Percentiles rank a stretch among this genome's conserved stretches.
These are phyloP conservation scores for Ganaspis sp. DNA, from an alignment of 1,140 invertebrate genomes.

Conservation along the genomic window DNA sequence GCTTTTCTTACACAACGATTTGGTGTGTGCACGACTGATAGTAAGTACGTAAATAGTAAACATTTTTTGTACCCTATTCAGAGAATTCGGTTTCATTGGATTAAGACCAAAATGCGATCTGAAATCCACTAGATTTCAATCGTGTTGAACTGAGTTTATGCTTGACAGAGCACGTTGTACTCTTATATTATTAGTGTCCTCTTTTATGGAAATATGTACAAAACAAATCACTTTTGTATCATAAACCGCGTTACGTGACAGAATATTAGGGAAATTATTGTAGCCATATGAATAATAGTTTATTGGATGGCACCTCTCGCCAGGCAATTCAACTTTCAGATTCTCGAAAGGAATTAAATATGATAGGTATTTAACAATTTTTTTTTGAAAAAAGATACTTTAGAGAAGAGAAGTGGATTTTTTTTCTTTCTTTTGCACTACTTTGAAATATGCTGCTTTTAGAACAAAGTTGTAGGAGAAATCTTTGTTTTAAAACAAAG, in stretches of 20 bases:
- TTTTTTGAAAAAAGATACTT: not conserved
- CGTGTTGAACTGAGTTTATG: slow-evolving; percentile 35
- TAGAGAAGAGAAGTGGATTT: not conserved
- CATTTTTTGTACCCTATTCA: slow-evolving; percentile 26
- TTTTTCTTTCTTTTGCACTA: not conserved
- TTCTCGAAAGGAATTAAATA: not conserved
- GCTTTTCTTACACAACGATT: slow-evolving; percentile 14
- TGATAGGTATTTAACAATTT: not conserved
- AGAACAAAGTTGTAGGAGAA: not conserved
- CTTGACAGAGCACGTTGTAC: slow-evolving; percentile 30
- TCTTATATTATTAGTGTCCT: slow-evolving; percentile 3
- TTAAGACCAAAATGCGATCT: slow-evolving; percentile 29
- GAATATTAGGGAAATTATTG: slow-evolving; percentile 32
- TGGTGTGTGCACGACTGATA: slow-evolving; percentile 29
- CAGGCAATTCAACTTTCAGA: not conserved
- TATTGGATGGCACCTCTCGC: slow-evolving; percentile 50
- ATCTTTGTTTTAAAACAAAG: too few species aligned
- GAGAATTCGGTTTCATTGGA: slow-evolving; percentile 19
- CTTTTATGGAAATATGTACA: slow-evolving; percentile 64
- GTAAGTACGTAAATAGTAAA: slow-evolving; percentile 16
- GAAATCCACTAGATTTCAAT: slow-evolving; percentile 27
- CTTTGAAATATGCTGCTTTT: not conserved
- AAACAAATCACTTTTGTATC: slow-evolving; percentile 67
- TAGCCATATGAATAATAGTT: slow-evolving; percentile 44
- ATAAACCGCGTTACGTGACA: slow-evolving; percentile 44